These are phyloP conservation scores for Cyprinodon brontotheroides DNA, from an alignment of 2,113 vertebrate species.

Conservation along the genomic window DNA sequence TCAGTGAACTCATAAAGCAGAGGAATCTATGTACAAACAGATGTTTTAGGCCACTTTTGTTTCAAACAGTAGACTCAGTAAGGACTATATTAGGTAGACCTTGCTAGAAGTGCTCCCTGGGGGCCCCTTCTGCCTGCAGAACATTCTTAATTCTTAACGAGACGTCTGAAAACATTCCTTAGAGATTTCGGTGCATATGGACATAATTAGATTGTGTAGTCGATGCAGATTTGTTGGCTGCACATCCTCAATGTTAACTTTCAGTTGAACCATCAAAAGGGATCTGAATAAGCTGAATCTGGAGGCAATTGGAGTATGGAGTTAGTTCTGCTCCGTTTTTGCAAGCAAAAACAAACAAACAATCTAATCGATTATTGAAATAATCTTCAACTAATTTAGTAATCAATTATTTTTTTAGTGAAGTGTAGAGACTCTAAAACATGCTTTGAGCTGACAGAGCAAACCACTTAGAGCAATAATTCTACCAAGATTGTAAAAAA, in stretches of 20 bases:
- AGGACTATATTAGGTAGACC: not conserved
- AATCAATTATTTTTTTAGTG: too few relatives aligned
- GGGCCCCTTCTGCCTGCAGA: not conserved
- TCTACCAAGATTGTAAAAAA: too few relatives aligned
- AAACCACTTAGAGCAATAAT: too few relatives aligned
- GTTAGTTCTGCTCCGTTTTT: too few relatives aligned
- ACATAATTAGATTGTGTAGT: not conserved
- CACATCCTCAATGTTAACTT: not conserved
- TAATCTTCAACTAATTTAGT: too few relatives aligned
- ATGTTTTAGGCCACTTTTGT: conserved; percentile 1
- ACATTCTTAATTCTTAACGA: not conserved
- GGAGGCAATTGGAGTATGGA: not conserved
- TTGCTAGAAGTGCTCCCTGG: not conserved
- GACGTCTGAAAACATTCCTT: not conserved
- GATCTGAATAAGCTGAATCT: not conserved
- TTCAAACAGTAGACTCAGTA: not conserved
- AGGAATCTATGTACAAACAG: conserved; percentile 19
- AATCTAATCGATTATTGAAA: too few relatives aligned
- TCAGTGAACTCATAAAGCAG: conserved; percentile 15
- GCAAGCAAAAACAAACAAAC: too few relatives aligned
- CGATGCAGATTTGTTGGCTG: not conserved
- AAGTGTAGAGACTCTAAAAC: too few relatives aligned
- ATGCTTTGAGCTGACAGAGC: too few relatives aligned
- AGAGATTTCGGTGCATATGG: not conserved
- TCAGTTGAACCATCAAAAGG: too few relatives aligned